phyloP scores from a whole-genome alignment of 2,888 invertebrate genomes.

The Lycia hirtaria region DNA sequence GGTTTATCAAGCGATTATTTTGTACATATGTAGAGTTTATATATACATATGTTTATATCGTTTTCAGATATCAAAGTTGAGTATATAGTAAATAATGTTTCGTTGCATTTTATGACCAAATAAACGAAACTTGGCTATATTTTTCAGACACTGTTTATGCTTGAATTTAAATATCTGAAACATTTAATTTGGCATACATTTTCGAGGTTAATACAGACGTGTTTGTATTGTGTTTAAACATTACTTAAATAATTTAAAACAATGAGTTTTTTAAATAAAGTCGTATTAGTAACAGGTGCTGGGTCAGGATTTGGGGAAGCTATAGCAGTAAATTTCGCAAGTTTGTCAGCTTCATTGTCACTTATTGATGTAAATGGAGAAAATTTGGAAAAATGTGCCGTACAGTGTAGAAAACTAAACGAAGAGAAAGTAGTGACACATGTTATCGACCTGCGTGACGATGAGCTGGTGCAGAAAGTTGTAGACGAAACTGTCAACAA shows the following conservation, averaged over 20 bases:
- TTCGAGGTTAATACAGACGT: not conserved
- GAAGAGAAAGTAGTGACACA: conserved; percentile 50
- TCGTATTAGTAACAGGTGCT: conserved; percentile 57
- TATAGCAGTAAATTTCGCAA: conserved; percentile 53
- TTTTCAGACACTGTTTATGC: not conserved
- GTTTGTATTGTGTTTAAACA: conserved; percentile 30
- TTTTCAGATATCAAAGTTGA: too few relatives aligned
- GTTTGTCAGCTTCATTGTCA: conserved; percentile 54
- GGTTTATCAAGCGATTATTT: too few relatives aligned
- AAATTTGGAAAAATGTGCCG: conserved; percentile 46
- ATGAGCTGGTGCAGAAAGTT: conserved; percentile 47
- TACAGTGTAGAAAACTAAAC: conserved; percentile 47
- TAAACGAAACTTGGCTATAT: not conserved
- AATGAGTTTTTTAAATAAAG: conserved; percentile 59
- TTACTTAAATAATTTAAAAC: conserved; percentile 11
- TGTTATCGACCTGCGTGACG: conserved; percentile 49
- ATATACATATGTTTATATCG: too few relatives aligned
- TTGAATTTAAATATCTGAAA: not conserved
- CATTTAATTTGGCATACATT: not conserved
- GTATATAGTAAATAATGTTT: not conserved
- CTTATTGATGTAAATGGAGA: conserved; percentile 49
- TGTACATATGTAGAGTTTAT: too few relatives aligned
- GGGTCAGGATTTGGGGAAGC: conserved; percentile 58
- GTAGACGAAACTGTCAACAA: conserved; percentile 46
- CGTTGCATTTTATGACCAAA: not conserved